A percentile compares a stretch with the other conserved stretches of the same genome.
phyloP scores from a whole-genome alignment of 2,888 invertebrate species.

The Dicyrtoma fusca region DNA sequence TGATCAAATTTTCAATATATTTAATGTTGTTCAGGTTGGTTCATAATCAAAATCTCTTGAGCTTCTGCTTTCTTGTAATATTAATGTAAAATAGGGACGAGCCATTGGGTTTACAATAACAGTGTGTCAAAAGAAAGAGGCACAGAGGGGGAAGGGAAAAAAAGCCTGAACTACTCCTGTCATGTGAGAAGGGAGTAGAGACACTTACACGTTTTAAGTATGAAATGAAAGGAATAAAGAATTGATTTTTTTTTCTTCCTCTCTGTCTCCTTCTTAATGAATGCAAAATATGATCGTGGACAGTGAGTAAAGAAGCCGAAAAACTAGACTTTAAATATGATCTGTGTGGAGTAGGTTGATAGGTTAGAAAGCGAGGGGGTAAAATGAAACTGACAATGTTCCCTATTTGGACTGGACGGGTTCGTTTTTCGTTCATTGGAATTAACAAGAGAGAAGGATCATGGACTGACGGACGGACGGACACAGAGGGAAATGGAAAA shows the following conservation, averaged over 20 bases:
- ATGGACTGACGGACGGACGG: neutral
- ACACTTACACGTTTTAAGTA: neutral
- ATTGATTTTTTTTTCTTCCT: constrained; percentile 6
- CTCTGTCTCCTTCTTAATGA: constrained; percentile 8
- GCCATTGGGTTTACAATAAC: no score
- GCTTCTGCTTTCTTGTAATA: neutral
- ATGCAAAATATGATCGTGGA: constrained; percentile 23
- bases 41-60: no score
- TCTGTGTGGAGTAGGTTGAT: constrained; percentile 26
- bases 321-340: constrained; percentile 10
- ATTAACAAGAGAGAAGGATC: neutral
- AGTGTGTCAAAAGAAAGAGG: no score
- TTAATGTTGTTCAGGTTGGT: constrained; percentile 6
- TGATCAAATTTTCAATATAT: constrained; percentile 11
- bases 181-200: no score
- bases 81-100: neutral
- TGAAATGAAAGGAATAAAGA: constrained; percentile 10
- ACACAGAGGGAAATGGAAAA: neutral
- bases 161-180: no score
- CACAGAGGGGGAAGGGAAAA: no score
- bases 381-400: constrained; percentile 16
- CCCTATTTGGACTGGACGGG: neutral
- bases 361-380: constrained; percentile 28
- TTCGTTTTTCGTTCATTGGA: constrained; percentile 9
- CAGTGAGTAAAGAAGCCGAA: constrained; percentile 22